phyloP scores from a whole-genome alignment of 2,888 invertebrate species.

The Tetrapedia diversipes region DNA sequence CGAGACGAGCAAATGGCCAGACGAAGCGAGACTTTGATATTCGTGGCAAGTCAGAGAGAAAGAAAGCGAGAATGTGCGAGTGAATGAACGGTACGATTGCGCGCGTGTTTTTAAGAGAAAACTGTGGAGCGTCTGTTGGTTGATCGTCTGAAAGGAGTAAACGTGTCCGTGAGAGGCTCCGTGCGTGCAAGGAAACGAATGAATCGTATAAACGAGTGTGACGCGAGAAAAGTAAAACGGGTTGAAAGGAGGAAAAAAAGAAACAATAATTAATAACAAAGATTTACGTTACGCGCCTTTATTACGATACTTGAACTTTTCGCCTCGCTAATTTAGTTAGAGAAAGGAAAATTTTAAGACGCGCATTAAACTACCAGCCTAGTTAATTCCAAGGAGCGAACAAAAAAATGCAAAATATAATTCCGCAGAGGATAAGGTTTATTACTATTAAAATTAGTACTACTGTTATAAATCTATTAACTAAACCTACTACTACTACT shows the following conservation, averaged over 20 bases:
- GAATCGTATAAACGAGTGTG: neutral
- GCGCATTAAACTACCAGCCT: slow-evolving; percentile 72
- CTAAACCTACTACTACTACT: slow-evolving; percentile 38
- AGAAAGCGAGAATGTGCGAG: neutral
- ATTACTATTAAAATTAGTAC: slow-evolving; percentile 58
- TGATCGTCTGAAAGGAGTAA: slow-evolving; percentile 6
- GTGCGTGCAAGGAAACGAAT: neutral
- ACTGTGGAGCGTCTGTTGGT: slow-evolving; percentile 1
- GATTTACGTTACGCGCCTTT: slow-evolving; percentile 75
- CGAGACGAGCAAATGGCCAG: slow-evolving; percentile 23
- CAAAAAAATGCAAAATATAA: slow-evolving; percentile 26
- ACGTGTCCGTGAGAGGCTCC: neutral
- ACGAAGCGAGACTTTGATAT: slow-evolving; percentile 26
- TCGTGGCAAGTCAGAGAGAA: slow-evolving; percentile 1
- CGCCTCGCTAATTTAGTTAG: slow-evolving; percentile 75
- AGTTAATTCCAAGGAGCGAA: slow-evolving; percentile 60
- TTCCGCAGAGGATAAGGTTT: slow-evolving; percentile 67
- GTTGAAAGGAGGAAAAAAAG: slow-evolving; percentile 6
- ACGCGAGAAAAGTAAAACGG: slow-evolving; percentile 26
- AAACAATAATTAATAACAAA: slow-evolving; percentile 62
- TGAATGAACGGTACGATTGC: slow-evolving; percentile 1
- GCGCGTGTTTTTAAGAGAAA: slow-evolving; percentile 27
- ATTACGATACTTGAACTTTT: slow-evolving; percentile 75
- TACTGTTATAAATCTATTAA: slow-evolving; percentile 59
- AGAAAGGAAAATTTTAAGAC: slow-evolving; percentile 57